Conservation (phyloP, 2,797 vertebrate genomes). For the Xenops minutus region DNA sequence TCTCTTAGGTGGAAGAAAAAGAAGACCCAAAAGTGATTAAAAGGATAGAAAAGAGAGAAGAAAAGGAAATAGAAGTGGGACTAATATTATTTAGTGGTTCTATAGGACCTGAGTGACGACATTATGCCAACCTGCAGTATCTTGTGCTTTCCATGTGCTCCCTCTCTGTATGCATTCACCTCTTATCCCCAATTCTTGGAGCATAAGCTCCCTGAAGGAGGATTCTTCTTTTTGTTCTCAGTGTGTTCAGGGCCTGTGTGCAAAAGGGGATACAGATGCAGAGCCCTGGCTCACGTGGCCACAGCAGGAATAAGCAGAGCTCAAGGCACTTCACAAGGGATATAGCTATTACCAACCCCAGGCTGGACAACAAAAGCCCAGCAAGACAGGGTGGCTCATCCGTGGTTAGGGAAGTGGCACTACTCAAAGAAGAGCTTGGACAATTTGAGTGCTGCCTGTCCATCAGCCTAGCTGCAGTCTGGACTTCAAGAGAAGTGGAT, state of each 20-base stretch:
- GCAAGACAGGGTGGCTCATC: neutral
- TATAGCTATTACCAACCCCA: neutral
- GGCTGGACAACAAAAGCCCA: neutral
- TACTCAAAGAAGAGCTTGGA: neutral
- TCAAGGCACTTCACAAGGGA: neutral
- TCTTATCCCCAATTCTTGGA: neutral
- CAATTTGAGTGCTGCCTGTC: neutral
- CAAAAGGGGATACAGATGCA: neutral
- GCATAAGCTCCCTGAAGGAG: neutral
- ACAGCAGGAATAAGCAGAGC: neutral
- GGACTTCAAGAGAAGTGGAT: neutral
- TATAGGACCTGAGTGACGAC: neutral
- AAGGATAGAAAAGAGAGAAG: constrained; percentile 6
- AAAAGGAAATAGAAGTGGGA: constrained; percentile 6
- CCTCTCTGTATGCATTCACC: neutral
- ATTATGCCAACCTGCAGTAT: neutral
- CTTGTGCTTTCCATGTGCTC: neutral
- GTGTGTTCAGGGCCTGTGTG: neutral
- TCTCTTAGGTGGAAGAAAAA: constrained; percentile 33
- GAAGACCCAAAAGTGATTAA: constrained; percentile 23
- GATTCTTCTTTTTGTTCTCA: neutral
- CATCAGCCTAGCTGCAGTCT: neutral
- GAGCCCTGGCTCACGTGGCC: fast-evolving
- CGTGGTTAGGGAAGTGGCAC: neutral
- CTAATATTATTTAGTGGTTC: neutral